These are phyloP conservation scores for Otocyon megalotis DNA, from an alignment of 2,113 vertebrate species.

Conservation along the genomic window DNA sequence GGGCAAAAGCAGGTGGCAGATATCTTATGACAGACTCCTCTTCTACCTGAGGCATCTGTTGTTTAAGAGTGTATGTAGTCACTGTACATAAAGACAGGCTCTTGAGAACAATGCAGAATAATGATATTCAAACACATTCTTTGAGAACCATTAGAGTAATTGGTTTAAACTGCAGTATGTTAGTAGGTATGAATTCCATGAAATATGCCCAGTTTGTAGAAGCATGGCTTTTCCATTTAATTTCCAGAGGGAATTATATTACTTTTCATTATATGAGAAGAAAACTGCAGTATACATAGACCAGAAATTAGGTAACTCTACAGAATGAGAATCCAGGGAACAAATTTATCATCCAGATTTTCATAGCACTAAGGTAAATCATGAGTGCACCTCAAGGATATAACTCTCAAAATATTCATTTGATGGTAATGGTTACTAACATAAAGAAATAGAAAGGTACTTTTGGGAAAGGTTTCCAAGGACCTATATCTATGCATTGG, in stretches of 20 bases:
- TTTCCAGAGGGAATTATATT: conserved; percentile 63
- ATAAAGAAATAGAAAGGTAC: conserved; percentile 47
- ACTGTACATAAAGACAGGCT: conserved; percentile 52
- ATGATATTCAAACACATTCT: conserved; percentile 76
- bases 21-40: conserved; percentile 51
- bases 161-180: conserved; percentile 71
- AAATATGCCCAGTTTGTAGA: conserved; percentile 69
- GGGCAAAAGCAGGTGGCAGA: conserved; percentile 71
- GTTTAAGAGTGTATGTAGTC: conserved; percentile 33
- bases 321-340: conserved; percentile 34
- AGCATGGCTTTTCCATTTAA: conserved; percentile 72
- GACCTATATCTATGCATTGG: not conserved
- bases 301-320: conserved; percentile 25
- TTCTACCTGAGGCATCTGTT: conserved; percentile 73
- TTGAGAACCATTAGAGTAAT: conserved; percentile 74
- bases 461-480: conserved; percentile 42
- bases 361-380: not conserved
- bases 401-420: not conserved
- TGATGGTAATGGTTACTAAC: conserved; percentile 27
- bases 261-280: not conserved
- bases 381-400: not conserved
- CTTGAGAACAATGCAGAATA: conserved; percentile 70
- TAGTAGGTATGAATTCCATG: conserved; percentile 55
- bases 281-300: not conserved
- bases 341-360: conserved; percentile 51